Evolutionary conservation across 1,140 invertebrate species (phyloP), one percentile per base, ranked within the genome.

Genomic region (Orchesella cincta): DNA sequence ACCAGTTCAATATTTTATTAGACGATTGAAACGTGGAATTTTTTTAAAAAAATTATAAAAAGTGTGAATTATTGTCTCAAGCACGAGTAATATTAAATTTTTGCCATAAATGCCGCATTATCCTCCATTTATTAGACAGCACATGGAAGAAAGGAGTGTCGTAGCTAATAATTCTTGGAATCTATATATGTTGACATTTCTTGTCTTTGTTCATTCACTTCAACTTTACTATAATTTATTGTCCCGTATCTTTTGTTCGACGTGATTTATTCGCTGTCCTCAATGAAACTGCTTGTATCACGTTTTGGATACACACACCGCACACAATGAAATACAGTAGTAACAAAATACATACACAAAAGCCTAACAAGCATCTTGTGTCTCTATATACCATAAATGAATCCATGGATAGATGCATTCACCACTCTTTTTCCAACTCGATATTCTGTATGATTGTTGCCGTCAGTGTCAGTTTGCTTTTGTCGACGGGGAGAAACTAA

Each of bases 161-260:
- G 16, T 62, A 62, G 26, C 26, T 67, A 67, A 67, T 33, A 67
- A 31, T 67, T 67, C 62, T 33, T 31, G 29, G 28, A 31, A 33
- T 33, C 62, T 33, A 67, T 12, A 67, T 20, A 29, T 31, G 31
- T 29, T 67, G 62, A 67, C 62, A 33, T 67, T 67, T 29, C 62
- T 67, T 67, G 62, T 67, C 62, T 67, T 67, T 67, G 31, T 67
- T 67, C 62, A 67, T 67, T 67, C 62, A 67, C 62, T 67, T 67
- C 62, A 31, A 67, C 62, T 67, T 67, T 67, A 33, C 8, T 67
- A n/a, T 67, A 67, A 67, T 67, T 67, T 67, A 67, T 67, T 67
- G 62, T 67, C 31, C 33, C 26, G 62, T 67, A 67, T 67, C 62
- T 67, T 31, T 67, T 67, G 62, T 67, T 67, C 62, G 62, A 67